phyloP scores from a whole-genome alignment of 2,797 vertebrate species.

The Cyprinella venusta region DNA sequence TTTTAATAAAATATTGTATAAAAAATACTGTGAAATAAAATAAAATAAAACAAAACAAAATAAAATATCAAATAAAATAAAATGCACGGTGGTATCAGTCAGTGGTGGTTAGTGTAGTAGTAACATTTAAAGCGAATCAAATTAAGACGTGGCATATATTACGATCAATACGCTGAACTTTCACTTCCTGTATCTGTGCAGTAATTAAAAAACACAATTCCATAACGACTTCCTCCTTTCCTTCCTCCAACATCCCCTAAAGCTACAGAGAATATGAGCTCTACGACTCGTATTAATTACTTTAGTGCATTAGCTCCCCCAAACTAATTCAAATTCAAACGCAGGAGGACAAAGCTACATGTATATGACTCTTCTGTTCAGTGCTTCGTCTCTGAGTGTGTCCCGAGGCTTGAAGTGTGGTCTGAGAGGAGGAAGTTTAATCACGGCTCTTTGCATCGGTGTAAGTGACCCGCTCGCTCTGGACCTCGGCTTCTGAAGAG shows the following conservation, averaged over 20 bases:
- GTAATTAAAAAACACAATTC: conserved; percentile 32
- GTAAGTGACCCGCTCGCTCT: background rate
- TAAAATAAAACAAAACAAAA: too few species aligned
- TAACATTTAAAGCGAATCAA: background rate
- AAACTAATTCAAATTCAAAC: conserved; percentile 29
- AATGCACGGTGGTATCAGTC: accelerated
- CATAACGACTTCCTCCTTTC: background rate
- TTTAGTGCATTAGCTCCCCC: conserved; percentile 7
- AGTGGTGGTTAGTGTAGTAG: background rate
- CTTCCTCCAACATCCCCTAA: conserved; percentile 8
- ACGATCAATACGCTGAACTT: background rate
- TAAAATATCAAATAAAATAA: background rate
- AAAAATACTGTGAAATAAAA: too few species aligned
- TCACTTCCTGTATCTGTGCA: background rate
- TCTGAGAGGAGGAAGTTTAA: conserved; percentile 11
- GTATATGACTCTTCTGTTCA: background rate
- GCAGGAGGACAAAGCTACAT: conserved; percentile 15
- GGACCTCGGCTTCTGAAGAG: conserved; percentile 33
- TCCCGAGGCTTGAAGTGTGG: conserved; percentile 7
- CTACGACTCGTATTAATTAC: conserved; percentile 5
- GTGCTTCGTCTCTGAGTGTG: background rate
- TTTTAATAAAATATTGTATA: too few species aligned
- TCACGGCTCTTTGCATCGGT: background rate
- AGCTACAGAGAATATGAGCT: conserved; percentile 4
- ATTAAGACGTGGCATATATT: background rate